Conservation (phyloP, 2,113 vertebrate species). For the Dromaius novaehollandiae region DNA sequence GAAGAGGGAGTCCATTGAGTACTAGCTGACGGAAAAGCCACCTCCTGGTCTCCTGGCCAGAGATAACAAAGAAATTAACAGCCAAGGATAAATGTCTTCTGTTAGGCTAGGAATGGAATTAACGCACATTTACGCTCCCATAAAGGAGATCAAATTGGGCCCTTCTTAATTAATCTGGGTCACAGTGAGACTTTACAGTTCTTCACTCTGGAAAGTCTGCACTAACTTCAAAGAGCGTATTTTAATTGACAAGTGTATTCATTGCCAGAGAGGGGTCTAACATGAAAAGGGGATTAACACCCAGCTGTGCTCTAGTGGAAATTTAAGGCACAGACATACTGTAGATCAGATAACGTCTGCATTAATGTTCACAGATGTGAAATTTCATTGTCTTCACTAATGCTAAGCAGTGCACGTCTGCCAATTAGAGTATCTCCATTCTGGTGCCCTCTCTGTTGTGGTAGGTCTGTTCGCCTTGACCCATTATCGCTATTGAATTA, state of each 20-base stretch:
- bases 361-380: neutral
- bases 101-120: neutral
- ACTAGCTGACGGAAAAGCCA: neutral
- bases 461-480: neutral
- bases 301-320: conserved; percentile 33
- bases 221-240: conserved; percentile 54
- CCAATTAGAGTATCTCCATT: neutral
- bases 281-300: conserved; percentile 58
- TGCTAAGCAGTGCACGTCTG: conserved; percentile 5
- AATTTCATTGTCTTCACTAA: conserved; percentile 37
- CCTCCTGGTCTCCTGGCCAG: neutral
- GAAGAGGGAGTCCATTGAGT: neutral
- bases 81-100: neutral
- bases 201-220: conserved; percentile 37
- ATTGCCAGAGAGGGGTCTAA: conserved; percentile 7
- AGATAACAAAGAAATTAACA: neutral
- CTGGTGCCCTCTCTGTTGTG: neutral
- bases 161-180: conserved; percentile 48
- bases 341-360: conserved; percentile 18
- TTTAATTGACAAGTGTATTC: conserved; percentile 61
- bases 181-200: conserved; percentile 12
- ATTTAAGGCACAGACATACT: conserved; percentile 24
- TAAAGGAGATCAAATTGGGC: conserved; percentile 43
- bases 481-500: neutral
- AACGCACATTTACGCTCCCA: neutral